Base-by-base conservation (phyloP, 2,888 invertebrate genomes). In the Diaperis boleti region DNA sequence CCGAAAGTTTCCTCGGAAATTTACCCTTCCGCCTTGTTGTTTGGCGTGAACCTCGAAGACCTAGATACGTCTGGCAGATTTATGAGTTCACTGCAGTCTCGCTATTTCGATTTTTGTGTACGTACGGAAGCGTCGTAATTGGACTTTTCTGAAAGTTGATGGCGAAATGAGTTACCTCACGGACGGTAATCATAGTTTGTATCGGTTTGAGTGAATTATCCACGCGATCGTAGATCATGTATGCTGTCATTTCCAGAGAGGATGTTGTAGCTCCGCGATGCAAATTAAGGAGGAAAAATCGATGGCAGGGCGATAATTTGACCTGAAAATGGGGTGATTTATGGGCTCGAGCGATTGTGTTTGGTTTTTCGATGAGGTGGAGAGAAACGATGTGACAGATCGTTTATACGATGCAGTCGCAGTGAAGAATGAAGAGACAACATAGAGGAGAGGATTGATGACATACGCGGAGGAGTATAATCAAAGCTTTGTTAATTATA, bases 201-300 rank as follows among this genome's bases (percentile, higher is more conserved):
- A 39, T 39, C 17, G 39, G 39, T 17, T 39, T 15, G 15, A 39
- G 39, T 17, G 13, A 35, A 35, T 35, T 35, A 39, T 15, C 7
- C 42, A 42, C 42, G 42, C 42, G 42, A 42, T 42, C 42, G 15
- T 42, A 42, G 42, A 42, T 42, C 42, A 42, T 42, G 22, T 11
- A 42, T 15, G 17, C 42, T 42, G 42, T 42, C 42, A 42, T 42
- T 42, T 39, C 39, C 39, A 39, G 17, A 33, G 15, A 15, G 15
- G 14, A 39, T 15, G 15, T n/a, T 6, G 39, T n/a, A n/a, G 6
- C 17, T 15, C 3, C 11, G 18, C 20, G 10, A 42, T 42, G 42
- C 42, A 42, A 42, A 42, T 42, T 42, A 39, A 13, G 20, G 20
- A 42, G 3, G 20, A 42, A 42, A 15, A 42, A 42, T 42, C 42